A percentile compares a stretch with the other conserved stretches of the same genome.
phyloP scores from a whole-genome alignment of 1,140 invertebrate genomes.

The Neodiprion lecontei region DNA sequence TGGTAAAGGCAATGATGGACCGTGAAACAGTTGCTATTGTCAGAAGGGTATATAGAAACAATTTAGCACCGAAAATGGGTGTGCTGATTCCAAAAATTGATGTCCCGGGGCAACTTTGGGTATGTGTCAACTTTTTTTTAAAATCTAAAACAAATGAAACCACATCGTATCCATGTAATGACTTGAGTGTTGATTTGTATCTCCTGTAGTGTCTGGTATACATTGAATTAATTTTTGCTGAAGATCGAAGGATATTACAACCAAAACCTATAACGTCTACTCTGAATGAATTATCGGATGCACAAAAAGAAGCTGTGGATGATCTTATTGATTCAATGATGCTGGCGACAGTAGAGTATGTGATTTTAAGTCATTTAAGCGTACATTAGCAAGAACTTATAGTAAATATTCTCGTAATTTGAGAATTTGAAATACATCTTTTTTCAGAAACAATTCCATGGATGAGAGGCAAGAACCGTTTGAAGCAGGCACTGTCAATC shows the following conservation, averaged over 20 bases:
- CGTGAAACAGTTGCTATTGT: constrained; percentile 34
- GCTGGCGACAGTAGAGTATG: constrained; percentile 29
- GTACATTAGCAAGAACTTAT: no score
- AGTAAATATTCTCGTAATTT: background rate
- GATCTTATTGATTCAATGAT: constrained; percentile 35
- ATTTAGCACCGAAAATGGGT: constrained; percentile 32
- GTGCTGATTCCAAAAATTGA: constrained; percentile 35
- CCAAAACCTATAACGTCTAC: constrained; percentile 28
- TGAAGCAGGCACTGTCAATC: constrained; percentile 30
- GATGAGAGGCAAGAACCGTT: constrained; percentile 23
- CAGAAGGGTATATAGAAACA: constrained; percentile 29
- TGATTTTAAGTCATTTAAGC: no score
- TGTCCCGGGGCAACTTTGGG: constrained; percentile 35
- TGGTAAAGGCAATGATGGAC: constrained; percentile 36
- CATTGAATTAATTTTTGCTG: constrained; percentile 32
- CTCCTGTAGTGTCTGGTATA: constrained; percentile 35
- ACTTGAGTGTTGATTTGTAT: constrained; percentile 4
- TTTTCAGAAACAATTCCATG: background rate
- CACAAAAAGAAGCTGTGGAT: constrained; percentile 33
- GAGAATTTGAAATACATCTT: no score
- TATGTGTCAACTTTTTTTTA: constrained; percentile 26
- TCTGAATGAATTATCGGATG: constrained; percentile 27
- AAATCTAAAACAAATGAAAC: background rate
- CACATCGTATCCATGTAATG: background rate
- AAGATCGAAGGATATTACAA: constrained; percentile 31